Conservation (phyloP, 2,113 vertebrate species). For the Lynx canadensis region DNA sequence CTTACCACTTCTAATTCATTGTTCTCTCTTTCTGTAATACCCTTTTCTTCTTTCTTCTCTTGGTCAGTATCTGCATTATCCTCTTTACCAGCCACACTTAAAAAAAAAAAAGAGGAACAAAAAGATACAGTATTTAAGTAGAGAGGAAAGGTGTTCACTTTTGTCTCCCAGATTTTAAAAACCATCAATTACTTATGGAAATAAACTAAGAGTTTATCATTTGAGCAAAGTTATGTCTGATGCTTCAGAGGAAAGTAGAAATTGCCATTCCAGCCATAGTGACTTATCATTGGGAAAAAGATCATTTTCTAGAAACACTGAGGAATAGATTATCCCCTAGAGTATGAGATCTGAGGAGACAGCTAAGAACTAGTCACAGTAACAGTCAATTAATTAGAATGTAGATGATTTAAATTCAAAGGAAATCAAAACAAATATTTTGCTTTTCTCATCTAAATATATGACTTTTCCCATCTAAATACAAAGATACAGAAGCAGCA, state of each 20-base stretch:
- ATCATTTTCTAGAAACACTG: conserved; percentile 60
- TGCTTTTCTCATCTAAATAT: not conserved
- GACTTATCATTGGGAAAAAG: conserved; percentile 44
- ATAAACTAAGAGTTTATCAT: not conserved
- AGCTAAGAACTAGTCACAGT: not conserved
- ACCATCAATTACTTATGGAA: conserved; percentile 14
- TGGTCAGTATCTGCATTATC: conserved; percentile 93
- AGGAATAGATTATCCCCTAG: conserved; percentile 21
- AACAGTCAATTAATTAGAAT: not conserved
- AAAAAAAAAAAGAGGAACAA: conserved; percentile 49
- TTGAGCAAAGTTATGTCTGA: conserved; percentile 39
- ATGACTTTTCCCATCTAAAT: not conserved
- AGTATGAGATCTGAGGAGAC: not conserved
- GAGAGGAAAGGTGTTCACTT: conserved; percentile 43
- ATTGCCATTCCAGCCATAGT: not conserved
- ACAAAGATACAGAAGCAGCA: not conserved
- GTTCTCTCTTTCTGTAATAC: conserved; percentile 86
- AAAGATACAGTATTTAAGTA: conserved; percentile 47
- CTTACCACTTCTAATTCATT: conserved; percentile 91
- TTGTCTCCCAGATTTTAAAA: conserved; percentile 43
- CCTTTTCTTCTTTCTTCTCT: conserved; percentile 92
- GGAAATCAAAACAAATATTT: not conserved
- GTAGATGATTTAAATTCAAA: not conserved
- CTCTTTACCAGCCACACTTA: conserved; percentile 89
- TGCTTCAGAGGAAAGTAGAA: conserved; percentile 72